A percentile compares a stretch with the other conserved stretches of the same genome.
These are phyloP conservation scores for Pseudomyrmex sp. DNA, from an alignment of 1,140 invertebrate genomes.

Conservation along the genomic window DNA sequence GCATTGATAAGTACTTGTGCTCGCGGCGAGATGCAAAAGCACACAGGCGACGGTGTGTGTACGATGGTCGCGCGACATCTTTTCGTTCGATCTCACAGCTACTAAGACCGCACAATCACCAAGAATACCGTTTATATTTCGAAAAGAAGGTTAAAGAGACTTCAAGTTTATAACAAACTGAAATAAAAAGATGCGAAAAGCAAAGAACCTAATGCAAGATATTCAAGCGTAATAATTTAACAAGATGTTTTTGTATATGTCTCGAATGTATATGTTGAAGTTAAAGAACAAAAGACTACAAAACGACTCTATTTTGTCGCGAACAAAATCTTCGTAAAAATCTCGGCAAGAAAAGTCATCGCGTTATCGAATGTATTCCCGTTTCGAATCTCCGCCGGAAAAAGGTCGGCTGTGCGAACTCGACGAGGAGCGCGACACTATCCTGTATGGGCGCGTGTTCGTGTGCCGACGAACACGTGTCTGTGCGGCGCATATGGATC, in stretches of 20 bases:
- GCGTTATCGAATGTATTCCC: conserved; percentile 19
- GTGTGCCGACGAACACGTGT: conserved; percentile 20
- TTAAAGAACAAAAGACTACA: too few relatives aligned
- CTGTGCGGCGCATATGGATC: conserved; percentile 29
- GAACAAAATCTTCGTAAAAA: too few relatives aligned
- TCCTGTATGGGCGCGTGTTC: not conserved
- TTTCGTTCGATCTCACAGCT: not conserved
- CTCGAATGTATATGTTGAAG: too few relatives aligned
- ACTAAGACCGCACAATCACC: not conserved
- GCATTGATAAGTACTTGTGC: conserved; percentile 65
- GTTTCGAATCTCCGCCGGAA: not conserved
- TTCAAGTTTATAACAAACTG: too few relatives aligned
- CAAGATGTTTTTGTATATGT: too few relatives aligned
- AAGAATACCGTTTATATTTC: not conserved
- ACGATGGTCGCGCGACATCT: not conserved
- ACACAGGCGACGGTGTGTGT: not conserved
- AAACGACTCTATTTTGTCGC: too few relatives aligned
- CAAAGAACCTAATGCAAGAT: not conserved
- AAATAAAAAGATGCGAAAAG: not conserved
- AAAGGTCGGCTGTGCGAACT: not conserved
- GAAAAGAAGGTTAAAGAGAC: not conserved
- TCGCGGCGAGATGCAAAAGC: conserved; percentile 22
- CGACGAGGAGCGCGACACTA: conserved; percentile 28
- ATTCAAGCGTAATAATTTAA: too few relatives aligned
- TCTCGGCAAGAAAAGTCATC: not conserved